Evolutionary conservation across 2,797 vertebrate genomes (phyloP), one percentile per base, ranked within the genome.

Genomic region (Thunnus albacares): DNA sequence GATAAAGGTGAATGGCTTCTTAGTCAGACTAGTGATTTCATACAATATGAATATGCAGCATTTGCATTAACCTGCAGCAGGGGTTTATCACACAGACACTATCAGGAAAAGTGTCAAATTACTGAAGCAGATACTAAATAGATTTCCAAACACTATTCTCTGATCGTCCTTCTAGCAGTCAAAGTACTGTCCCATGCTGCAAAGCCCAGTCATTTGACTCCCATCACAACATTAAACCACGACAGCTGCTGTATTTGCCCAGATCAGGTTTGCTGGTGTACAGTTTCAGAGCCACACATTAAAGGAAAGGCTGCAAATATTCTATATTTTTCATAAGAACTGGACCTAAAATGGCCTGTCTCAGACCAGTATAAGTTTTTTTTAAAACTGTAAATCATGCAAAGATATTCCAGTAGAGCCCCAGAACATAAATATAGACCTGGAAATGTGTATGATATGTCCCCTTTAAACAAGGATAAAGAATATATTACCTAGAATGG

Each of bases 1-100:
- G 43, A 66, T 56, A 24, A 43, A 67, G 70, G 65, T 58, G 70
- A 88, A 43, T 26, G 22, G 49, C 43, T 70, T 71, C 17, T 45
- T 55, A n/a, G 13, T 74, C 60, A 71, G 38, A 64, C 43, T 26
- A 41, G 49, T 30, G 28, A 74, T 72, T 69, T 41, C 5, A 78
- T 82, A 26, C 13, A 22, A 26, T 35, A 47, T 26, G 22, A 78
- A 71, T 76, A 26, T 47, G 47, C 3, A 59, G 53, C 56, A 15
- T 51, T 75, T n/a, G 43, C 17, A 62, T 62, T 38, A 62, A 33
- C 35, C 45, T 57, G 59, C 61, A 59, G 35, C 9, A 22, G 17
- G 41, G 28, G 47, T 47, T 59, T 52, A 57, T 64, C 22, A 18
- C 6, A 7, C 3, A 0, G 13, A 13, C 69, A 49, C 24, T 35